Evolutionary conservation across 2,888 invertebrate genomes (phyloP).

Genomic region (Julus scanicus): DNA sequence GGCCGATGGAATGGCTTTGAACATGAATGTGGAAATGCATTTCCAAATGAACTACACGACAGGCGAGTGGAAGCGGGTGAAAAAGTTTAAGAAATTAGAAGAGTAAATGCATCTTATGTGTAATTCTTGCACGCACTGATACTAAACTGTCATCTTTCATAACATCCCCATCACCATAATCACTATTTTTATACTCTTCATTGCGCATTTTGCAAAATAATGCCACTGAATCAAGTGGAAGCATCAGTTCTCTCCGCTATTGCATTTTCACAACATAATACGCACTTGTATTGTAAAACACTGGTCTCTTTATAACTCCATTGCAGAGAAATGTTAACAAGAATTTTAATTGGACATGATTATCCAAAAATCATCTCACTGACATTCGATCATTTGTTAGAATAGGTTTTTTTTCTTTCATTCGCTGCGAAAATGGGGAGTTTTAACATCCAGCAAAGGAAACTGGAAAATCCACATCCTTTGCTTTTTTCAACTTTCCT

Average conservation of each 20-base stretch:
- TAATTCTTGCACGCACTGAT: neutral
- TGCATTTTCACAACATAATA: too few species aligned
- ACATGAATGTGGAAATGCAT: slow-evolving; percentile 89
- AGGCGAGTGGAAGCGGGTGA: slow-evolving; percentile 95
- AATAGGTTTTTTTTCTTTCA: too few species aligned
- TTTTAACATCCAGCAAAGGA: too few species aligned
- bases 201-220: neutral
- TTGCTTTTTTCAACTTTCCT: neutral
- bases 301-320: too few species aligned
- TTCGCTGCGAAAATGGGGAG: too few species aligned
- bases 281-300: too few species aligned
- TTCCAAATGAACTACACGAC: slow-evolving; percentile 99
- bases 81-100: slow-evolving; percentile 84
- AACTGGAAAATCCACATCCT: neutral
- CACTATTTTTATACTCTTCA: neutral
- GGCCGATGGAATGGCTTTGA: slow-evolving; percentile 81
- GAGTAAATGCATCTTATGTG: neutral
- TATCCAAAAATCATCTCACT: neutral
- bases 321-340: too few species aligned
- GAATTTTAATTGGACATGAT: too few species aligned
- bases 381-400: neutral
- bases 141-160: neutral
- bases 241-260: too few species aligned
- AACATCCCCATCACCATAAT: neutral
- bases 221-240: too few species aligned